Base-by-base conservation (phyloP, 2,888 invertebrate species). In the Trichopoda pennipes region DNA sequence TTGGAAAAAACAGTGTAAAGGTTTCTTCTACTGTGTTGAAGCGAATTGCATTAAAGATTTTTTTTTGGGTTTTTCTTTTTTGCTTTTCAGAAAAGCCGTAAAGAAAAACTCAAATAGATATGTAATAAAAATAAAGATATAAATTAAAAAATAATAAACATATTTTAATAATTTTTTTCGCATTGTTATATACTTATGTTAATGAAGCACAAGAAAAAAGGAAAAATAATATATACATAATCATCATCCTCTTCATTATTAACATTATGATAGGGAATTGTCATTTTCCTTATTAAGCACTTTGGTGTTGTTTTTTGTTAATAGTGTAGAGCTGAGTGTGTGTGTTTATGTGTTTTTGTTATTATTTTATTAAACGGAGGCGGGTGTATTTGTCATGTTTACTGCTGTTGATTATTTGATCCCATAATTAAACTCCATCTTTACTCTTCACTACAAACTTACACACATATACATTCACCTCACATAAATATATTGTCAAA, bases 231-330 rank as follows among this genome's bases (percentile, higher is more conserved):
- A 80, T 60, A 42, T 80, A 68, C 61, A 68, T 80, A 64, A 72
- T 74, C 49, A 68, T 80, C 72, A 72, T 74, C 49, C 42, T 64
- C 28, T 28, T 28, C 21, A 73, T 53, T 9, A 72, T 64, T 28
- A 66, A 53, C 32, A 70, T 49, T 17, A 72, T 63, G 51, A 68
- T 64, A 63, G 35, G 21, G 49, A 44, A 53, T 78, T 44, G 58
- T 78, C 51, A 70, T 73, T 77, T 73, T 80, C 60, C 56, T 76
- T 78, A 53, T 64, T 64, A 21, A 81, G 68, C 64, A 70, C 69
- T 72, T 74, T 81, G 61, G 78, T 72, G 60, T 81, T 75, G 53
- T 56, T 74, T 58, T n/a, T 60, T 61, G 61, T 70, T 21, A 38
- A 53, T 53, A 60, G 56, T 81, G 56, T 73, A 28, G 35, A 38